Base-by-base conservation (phyloP, 2,888 invertebrate genomes). In the Drosophila borborema region DNA sequence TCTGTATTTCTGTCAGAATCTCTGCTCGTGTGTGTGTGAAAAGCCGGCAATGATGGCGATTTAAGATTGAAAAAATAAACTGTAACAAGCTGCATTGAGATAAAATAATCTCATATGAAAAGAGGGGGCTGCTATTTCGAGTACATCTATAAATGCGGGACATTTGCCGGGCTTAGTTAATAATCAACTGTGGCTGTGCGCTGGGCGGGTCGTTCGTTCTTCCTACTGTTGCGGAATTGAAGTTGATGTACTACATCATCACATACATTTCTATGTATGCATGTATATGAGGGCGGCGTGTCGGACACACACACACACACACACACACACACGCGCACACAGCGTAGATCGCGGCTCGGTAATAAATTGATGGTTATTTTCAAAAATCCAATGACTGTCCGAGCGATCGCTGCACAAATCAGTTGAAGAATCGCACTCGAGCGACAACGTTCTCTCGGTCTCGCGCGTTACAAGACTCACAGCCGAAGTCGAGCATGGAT, bases 371-470 rank as follows among this genome's bases (percentile, higher is more conserved):
- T 85, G 85, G 85, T 87, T 89, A 87, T 86, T 89, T 89, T 88
- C 90, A 88, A 91, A 91, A 91, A 92, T 91, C 86, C 92, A 92
- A 92, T 91, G 91, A 92, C 93, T 92, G 91, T 89, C 89, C 91
- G 92, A 82, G 90, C 85, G 92, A 91, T 91, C 91, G 79, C 76
- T 88, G 83, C 86, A 82, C 86, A 89, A 92, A 92, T 92, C 93
- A 92, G 93, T 92, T 88, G 86, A 82, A 85, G 90, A 91, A 89
- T 89, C 89, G 92, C 92, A 91, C 90, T 92, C 92, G 89, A 86
- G 87, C 91, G 84, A 86, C 89, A 81, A 91, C 45, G 90, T 89
- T 80, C 81, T 79, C 69, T 51, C 67, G 68, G 40, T 46, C 55
- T 46, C 55, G 55, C 69, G 69, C 49, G 59, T 55, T 56, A 45